phyloP scores from a whole-genome alignment of 2,888 invertebrate species.

The Terebella lapidaria region DNA sequence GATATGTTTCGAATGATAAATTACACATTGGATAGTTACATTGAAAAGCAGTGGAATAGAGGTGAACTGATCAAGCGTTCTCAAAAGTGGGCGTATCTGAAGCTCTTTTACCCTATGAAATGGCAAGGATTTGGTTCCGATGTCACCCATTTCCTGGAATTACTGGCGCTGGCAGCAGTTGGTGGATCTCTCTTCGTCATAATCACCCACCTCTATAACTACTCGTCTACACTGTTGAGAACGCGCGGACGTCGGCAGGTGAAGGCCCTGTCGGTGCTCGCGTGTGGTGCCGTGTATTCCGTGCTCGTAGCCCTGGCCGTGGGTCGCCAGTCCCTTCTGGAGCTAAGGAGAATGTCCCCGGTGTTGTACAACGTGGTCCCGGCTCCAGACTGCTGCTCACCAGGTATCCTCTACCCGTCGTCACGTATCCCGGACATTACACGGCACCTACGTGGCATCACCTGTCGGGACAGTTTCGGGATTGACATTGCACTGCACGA shows the following conservation, averaged over 20 bases:
- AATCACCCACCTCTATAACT: neutral
- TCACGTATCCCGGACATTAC: neutral
- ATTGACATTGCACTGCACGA: slow-evolving; percentile 4
- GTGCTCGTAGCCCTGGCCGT: slow-evolving; percentile 28
- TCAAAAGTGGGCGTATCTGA: slow-evolving; percentile 27
- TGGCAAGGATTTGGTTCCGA: slow-evolving; percentile 35
- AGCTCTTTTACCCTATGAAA: slow-evolving; percentile 45
- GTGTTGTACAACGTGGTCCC: slow-evolving; percentile 34
- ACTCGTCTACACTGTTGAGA: too few relatives aligned
- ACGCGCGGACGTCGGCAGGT: too few relatives aligned
- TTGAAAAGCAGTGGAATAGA: neutral
- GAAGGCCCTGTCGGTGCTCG: slow-evolving; percentile 7
- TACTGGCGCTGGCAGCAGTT: neutral
- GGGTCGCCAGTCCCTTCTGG: slow-evolving; percentile 38
- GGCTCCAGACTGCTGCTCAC: slow-evolving; percentile 49
- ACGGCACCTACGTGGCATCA: neutral
- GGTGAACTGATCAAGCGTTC: neutral
- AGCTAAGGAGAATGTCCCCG: slow-evolving; percentile 32
- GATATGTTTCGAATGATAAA: slow-evolving; percentile 34
- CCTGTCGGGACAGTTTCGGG: neutral
- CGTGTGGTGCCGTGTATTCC: slow-evolving; percentile 20
- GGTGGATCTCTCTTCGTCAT: neutral
- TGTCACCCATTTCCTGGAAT: neutral
- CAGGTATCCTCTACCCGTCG: slow-evolving; percentile 41
- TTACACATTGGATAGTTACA: slow-evolving; percentile 24